A percentile compares a stretch with the other conserved stretches of the same genome.
phyloP scores from a whole-genome alignment of 1,140 invertebrate genomes.

The Pachyrhynchus sulphureomaculatus region DNA sequence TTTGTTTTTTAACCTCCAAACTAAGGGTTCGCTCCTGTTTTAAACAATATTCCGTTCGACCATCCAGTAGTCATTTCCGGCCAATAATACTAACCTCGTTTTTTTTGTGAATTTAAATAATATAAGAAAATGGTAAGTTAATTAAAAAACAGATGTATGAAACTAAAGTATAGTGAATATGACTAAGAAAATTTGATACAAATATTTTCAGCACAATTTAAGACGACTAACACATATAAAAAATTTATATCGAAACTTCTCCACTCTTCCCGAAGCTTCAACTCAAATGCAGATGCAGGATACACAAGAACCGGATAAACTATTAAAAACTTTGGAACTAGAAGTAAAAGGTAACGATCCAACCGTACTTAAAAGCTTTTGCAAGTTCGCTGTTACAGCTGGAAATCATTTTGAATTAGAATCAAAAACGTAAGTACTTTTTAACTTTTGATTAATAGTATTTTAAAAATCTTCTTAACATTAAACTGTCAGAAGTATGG shows the following conservation, averaged over 20 bases:
- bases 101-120: too few relatives aligned
- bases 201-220: conserved; percentile 10
- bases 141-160: too few relatives aligned
- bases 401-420: conserved; percentile 78
- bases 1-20: too few relatives aligned
- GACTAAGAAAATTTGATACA: too few relatives aligned
- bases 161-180: too few relatives aligned
- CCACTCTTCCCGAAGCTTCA: not conserved
- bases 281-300: not conserved
- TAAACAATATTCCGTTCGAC: too few relatives aligned
- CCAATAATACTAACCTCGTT: too few relatives aligned
- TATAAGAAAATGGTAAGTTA: too few relatives aligned
- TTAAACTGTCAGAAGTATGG: not conserved
- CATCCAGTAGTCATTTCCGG: too few relatives aligned
- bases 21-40: too few relatives aligned
- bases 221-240: not conserved
- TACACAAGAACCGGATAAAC: conserved; percentile 66
- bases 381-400: conserved; percentile 76
- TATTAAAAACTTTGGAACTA: conserved; percentile 81
- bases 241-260: not conserved
- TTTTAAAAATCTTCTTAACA: not conserved
- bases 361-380: conserved; percentile 85
- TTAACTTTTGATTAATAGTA: too few relatives aligned
- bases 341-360: conserved; percentile 86
- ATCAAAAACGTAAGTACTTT: conserved; percentile 73